These are phyloP conservation scores for Euwallacea fornicatus DNA, from an alignment of 1,140 invertebrate genomes.

Conservation along the genomic window DNA sequence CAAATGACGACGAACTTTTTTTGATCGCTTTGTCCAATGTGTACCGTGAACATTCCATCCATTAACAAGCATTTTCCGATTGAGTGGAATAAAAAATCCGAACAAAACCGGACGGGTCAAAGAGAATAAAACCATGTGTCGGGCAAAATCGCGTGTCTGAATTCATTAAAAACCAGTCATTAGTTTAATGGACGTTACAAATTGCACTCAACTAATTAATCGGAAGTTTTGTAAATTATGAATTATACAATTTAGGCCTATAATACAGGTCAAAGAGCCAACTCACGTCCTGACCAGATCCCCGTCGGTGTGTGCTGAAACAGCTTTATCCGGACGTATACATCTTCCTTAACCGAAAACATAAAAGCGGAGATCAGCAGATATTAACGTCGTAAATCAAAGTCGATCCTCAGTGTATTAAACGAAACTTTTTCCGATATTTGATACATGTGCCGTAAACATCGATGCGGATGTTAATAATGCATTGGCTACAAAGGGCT, in stretches of 20 bases:
- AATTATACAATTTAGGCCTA: too few relatives aligned
- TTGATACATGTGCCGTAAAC: conserved; percentile 35
- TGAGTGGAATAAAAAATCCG: conserved; percentile 15
- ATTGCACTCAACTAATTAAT: too few relatives aligned
- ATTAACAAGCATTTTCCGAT: conserved; percentile 19
- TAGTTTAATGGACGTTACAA: too few relatives aligned
- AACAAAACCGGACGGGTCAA: conserved; percentile 9
- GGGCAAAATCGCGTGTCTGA: conserved; percentile 2
- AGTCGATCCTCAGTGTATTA: conserved; percentile 34
- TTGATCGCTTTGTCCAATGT: neutral
- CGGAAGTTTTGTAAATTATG: too few relatives aligned
- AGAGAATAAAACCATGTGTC: conserved; percentile 9
- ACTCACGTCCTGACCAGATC: conserved; percentile 6
- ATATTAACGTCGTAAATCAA: conserved; percentile 36
- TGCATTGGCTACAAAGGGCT: conserved; percentile 19
- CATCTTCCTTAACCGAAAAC: conserved; percentile 36
- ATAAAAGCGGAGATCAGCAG: conserved; percentile 36
- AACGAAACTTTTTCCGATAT: conserved; percentile 27
- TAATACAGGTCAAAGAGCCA: neutral
- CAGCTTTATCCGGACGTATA: conserved; percentile 25
- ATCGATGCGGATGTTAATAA: conserved; percentile 30
- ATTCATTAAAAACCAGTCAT: too few relatives aligned
- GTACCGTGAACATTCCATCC: conserved; percentile 10
- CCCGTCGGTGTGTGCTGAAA: conserved; percentile 24
- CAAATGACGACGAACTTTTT: neutral